These are phyloP conservation scores for Chiridota heheva DNA, from an alignment of 35 echinoderm and acorn worm species.

Conservation along the genomic window DNA sequence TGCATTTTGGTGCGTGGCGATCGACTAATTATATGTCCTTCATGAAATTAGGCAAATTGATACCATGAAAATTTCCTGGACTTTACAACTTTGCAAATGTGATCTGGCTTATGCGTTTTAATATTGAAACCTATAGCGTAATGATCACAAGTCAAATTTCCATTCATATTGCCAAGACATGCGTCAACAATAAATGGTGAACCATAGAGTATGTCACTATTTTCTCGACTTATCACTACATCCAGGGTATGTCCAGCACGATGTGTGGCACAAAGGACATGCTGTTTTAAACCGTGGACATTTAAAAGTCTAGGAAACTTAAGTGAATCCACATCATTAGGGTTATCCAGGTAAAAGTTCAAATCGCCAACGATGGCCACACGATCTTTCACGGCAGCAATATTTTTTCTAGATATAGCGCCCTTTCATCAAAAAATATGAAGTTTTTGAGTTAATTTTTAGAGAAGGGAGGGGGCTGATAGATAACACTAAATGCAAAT, in stretches of 20 bases:
- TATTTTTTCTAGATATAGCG: too few relatives aligned
- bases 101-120: neutral
- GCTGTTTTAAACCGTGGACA: neutral
- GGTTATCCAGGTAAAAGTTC: constrained; percentile 17
- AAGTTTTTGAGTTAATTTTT: constrained; percentile 18
- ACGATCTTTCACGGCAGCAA: too few relatives aligned
- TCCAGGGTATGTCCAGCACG: constrained; percentile 25
- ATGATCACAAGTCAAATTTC: constrained; percentile 28
- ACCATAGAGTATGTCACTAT: neutral
- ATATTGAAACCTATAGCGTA: neutral
- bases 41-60: neutral
- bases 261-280: constrained; percentile 4
- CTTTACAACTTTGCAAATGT: neutral
- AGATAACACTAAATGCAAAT: constrained; percentile 3
- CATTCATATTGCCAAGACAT: neutral
- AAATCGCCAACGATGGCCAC: neutral
- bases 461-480: constrained; percentile 21
- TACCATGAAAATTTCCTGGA: constrained; percentile 19
- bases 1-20: constrained; percentile 16
- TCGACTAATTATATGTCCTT: constrained; percentile 15
- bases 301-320: neutral
- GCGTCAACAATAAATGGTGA: constrained; percentile 16
- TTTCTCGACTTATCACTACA: constrained; percentile 3
- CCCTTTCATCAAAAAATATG: constrained; percentile 27
- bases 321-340: neutral